A percentile compares a stretch with the other conserved stretches of the same genome.
phyloP scores from a whole-genome alignment of 2,113 vertebrate species.

The Corythoichthys intestinalis region DNA sequence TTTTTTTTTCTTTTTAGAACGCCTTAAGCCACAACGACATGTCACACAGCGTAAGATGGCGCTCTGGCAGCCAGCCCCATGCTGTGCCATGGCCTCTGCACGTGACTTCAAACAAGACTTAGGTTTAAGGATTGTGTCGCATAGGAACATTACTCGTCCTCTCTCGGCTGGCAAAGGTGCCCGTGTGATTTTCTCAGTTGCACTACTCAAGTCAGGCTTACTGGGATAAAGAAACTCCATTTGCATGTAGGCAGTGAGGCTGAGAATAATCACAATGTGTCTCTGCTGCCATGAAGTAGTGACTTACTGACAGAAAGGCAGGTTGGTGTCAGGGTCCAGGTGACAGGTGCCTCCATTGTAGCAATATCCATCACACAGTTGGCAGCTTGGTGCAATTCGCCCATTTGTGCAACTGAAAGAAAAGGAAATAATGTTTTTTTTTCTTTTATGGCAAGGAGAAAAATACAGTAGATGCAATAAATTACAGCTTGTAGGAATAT shows the following conservation, averaged over 20 bases:
- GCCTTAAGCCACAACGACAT: slow-evolving; percentile 45
- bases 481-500: neutral
- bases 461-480: slow-evolving; percentile 13
- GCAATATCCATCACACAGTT: slow-evolving; percentile 97
- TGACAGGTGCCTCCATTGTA: slow-evolving; percentile 97
- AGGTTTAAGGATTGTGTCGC: slow-evolving; percentile 36
- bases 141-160: slow-evolving; percentile 37
- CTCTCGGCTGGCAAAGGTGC: slow-evolving; percentile 11
- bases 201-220: slow-evolving; percentile 34
- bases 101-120: slow-evolving; percentile 52
- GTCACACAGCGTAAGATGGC: slow-evolving; percentile 42
- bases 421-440: slow-evolving; percentile 50
- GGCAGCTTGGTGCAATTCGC: slow-evolving; percentile 92
- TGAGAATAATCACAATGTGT: slow-evolving; percentile 44
- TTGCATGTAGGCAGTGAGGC: slow-evolving; percentile 33
- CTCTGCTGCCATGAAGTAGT: slow-evolving; percentile 55
- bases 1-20: slow-evolving; percentile 36
- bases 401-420: slow-evolving; percentile 90
- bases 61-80: slow-evolving; percentile 43
- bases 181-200: slow-evolving; percentile 28
- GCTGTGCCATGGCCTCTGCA: slow-evolving; percentile 39
- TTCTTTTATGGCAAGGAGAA: slow-evolving; percentile 29
- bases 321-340: slow-evolving; percentile 91
- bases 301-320: slow-evolving; percentile 97
- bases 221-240: slow-evolving; percentile 32